Evolutionary conservation across 1,140 invertebrate genomes (phyloP).

Genomic region (Drosophila ogumai): DNA sequence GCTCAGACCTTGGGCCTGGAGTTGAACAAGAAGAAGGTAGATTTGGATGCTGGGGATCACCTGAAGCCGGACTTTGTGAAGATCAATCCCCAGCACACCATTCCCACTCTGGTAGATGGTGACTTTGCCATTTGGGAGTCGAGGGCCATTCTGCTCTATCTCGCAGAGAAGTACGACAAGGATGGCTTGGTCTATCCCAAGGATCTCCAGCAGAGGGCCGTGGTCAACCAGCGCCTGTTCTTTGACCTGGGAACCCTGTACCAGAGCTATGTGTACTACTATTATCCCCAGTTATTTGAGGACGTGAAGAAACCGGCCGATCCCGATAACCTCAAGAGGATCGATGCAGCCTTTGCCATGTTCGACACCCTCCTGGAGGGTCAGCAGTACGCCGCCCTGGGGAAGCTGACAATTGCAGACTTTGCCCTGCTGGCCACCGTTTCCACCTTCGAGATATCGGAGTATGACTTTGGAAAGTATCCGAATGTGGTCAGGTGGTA

Average conservation of each 20-base stretch:
- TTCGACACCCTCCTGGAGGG: constrained; percentile 88
- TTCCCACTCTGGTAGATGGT: constrained; percentile 89
- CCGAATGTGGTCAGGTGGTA: constrained; percentile 89
- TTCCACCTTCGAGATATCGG: constrained; percentile 88
- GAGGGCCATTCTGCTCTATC: constrained; percentile 90
- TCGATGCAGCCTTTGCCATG: constrained; percentile 87
- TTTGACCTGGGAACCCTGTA: constrained; percentile 90
- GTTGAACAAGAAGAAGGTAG: constrained; percentile 89
- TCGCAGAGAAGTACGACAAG: constrained; percentile 88
- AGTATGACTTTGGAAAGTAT: constrained; percentile 88
- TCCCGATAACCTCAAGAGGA: constrained; percentile 87
- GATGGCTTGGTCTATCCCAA: constrained; percentile 89
- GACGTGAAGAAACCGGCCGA: constrained; percentile 86
- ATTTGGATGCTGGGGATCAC: constrained; percentile 88
- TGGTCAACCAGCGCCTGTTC: constrained; percentile 90
- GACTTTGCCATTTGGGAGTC: constrained; percentile 89
- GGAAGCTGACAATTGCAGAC: constrained; percentile 90
- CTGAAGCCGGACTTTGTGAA: constrained; percentile 90
- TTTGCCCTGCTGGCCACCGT: constrained; percentile 87
- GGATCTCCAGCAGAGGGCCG: constrained; percentile 87
- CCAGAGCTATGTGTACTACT: constrained; percentile 86
- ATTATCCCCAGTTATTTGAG: constrained; percentile 90
- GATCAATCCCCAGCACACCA: constrained; percentile 86
- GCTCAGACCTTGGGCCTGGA: constrained; percentile 89
- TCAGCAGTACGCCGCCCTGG: constrained; percentile 88